Evolutionary conservation across 2,888 invertebrate genomes (phyloP).

Genomic region (Zygothrica quintamaculata): DNA sequence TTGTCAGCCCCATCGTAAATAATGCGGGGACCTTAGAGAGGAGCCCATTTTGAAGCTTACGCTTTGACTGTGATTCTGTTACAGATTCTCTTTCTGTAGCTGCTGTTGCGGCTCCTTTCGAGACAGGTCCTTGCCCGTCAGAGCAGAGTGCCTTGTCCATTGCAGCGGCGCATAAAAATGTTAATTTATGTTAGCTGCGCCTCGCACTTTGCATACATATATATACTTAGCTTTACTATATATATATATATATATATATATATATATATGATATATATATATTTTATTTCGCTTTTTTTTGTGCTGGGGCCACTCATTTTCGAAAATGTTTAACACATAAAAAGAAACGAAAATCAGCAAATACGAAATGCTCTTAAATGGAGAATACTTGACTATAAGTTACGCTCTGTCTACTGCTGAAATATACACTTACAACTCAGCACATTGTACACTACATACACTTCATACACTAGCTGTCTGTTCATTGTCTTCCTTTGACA

Average conservation of each 20-base stretch:
- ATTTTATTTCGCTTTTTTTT: slow-evolving; percentile 31
- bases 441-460: no score
- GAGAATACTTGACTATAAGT: no score
- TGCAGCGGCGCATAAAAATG: slow-evolving; percentile 78
- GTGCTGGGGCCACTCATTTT: slow-evolving; percentile 52
- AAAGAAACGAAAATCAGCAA: slow-evolving; percentile 22
- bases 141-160: slow-evolving; percentile 51
- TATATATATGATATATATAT: slow-evolving; percentile 19
- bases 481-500: no score
- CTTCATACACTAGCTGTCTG: no score
- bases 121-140: slow-evolving; percentile 20
- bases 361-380: slow-evolving; percentile 34
- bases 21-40: slow-evolving; percentile 75
- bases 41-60: slow-evolving; percentile 59
- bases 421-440: no score
- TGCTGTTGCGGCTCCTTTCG: neutral
- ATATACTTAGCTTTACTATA: no score
- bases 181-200: slow-evolving; percentile 76
- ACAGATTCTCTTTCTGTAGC: slow-evolving; percentile 13
- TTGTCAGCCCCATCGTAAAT: slow-evolving; percentile 68
- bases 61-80: slow-evolving; percentile 61
- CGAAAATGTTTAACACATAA: slow-evolving; percentile 40
- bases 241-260: slow-evolving; percentile 16
- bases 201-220: slow-evolving; percentile 67
- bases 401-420: no score